phyloP scores from a whole-genome alignment of 2,797 vertebrate genomes.

The Linurgus olivaceus region DNA sequence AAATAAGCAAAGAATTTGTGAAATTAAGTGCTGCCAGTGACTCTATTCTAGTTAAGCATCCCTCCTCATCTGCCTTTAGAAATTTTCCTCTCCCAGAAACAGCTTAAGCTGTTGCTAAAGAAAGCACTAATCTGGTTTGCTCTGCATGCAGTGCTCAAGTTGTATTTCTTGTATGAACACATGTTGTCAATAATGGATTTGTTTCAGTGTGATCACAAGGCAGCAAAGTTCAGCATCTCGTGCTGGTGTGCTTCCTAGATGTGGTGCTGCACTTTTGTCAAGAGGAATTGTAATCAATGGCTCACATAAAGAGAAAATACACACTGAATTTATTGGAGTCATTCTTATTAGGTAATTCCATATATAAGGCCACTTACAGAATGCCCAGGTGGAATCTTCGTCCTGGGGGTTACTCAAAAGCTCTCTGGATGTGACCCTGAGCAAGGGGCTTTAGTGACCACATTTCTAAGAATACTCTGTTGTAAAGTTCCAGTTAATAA shows the following conservation, averaged over 20 bases:
- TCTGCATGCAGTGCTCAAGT: background rate
- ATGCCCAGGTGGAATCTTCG: background rate
- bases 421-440: fast-evolving
- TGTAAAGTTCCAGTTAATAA: background rate
- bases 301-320: background rate
- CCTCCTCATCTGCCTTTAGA: background rate
- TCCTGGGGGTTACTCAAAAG: background rate
- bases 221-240: background rate
- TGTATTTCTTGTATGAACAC: background rate
- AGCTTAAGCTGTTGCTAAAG: background rate
- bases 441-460: background rate
- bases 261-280: background rate
- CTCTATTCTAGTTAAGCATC: background rate
- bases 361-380: background rate
- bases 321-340: background rate
- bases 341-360: background rate
- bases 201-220: slow-evolving; percentile 5
- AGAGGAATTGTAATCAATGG: background rate
- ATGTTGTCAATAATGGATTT: slow-evolving; percentile 16
- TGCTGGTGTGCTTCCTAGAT: background rate
- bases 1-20: background rate
- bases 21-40: background rate
- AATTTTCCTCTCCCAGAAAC: background rate
- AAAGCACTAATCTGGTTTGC: background rate
- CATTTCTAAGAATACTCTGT: background rate